These are phyloP conservation scores for Pyrgilauda ruficollis DNA, from an alignment of 2,113 vertebrate genomes.

Conservation along the genomic window DNA sequence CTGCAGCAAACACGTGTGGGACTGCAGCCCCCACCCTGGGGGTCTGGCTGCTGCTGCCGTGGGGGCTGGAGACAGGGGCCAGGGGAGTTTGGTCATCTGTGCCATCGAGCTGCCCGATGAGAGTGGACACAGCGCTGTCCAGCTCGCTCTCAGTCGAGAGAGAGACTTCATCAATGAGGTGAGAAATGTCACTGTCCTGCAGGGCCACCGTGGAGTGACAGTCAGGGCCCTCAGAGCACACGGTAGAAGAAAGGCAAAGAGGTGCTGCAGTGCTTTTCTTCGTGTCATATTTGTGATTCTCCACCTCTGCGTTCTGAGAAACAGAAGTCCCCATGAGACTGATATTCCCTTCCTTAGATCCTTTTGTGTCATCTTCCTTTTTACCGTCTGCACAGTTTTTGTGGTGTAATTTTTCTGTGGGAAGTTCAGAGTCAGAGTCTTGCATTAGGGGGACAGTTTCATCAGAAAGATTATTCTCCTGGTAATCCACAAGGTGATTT, in stretches of 20 bases:
- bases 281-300: neutral
- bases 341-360: neutral
- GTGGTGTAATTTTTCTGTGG: neutral
- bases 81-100: conserved; percentile 64
- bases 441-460: neutral
- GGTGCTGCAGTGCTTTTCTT: neutral
- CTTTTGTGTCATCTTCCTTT: neutral
- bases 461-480: conserved; percentile 13
- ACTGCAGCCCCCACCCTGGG: neutral
- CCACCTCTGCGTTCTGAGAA: neutral
- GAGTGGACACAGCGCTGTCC: conserved; percentile 82
- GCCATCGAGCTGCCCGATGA: conserved; percentile 84
- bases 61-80: conserved; percentile 17
- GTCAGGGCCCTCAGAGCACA: conserved; percentile 16
- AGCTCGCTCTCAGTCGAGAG: conserved; percentile 78
- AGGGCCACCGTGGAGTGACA: conserved; percentile 67
- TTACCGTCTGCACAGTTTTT: neutral
- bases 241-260: conserved; percentile 30
- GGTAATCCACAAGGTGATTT: neutral
- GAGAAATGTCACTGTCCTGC: conserved; percentile 87
- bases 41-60: neutral
- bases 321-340: neutral
- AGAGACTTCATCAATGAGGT: conserved; percentile 88
- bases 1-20: neutral
- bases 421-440: neutral